Evolutionary conservation across 2,888 invertebrate species (phyloP).

Genomic region (Melinaea menophilus): DNA sequence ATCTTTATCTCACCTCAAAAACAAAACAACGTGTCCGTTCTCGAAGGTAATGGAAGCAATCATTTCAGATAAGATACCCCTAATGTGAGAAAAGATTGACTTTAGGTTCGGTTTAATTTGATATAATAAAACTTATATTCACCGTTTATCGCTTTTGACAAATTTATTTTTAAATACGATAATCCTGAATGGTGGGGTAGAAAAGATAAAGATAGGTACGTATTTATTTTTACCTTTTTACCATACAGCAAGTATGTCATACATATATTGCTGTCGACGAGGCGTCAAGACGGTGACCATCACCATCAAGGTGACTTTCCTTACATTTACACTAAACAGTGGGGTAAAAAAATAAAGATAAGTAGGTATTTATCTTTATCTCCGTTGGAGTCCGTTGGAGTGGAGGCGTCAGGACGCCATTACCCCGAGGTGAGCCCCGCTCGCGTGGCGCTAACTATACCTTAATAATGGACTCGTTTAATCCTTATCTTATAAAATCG

Average conservation of each 20-base stretch:
- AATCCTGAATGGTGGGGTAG: too few species aligned
- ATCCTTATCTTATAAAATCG: constrained; percentile 28
- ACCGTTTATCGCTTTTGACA: constrained; percentile 78
- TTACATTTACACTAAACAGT: too few species aligned
- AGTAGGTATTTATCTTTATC: too few species aligned
- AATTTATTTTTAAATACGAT: constrained; percentile 75
- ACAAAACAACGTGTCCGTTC: constrained; percentile 72
- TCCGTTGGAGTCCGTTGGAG: too few species aligned
- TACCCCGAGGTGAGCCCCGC: background rate
- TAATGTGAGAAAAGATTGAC: constrained; percentile 77
- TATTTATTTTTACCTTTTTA: too few species aligned
- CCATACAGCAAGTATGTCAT: too few species aligned
- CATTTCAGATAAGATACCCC: constrained; percentile 75
- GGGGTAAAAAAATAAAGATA: too few species aligned
- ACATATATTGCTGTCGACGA: constrained; percentile 50
- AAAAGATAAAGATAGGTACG: too few species aligned
- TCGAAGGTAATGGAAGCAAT: constrained; percentile 75
- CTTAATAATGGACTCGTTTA: constrained; percentile 16
- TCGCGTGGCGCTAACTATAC: constrained; percentile 9
- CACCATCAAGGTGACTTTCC: constrained; percentile 30
- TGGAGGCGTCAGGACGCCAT: background rate
- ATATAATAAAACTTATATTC: constrained; percentile 77
- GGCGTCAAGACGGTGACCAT: constrained; percentile 50
- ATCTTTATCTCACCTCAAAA: constrained; percentile 70
- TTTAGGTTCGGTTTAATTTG: constrained; percentile 72